Evolutionary conservation across 2,888 invertebrate species (phyloP).

Genomic region (Laothoe populi): DNA sequence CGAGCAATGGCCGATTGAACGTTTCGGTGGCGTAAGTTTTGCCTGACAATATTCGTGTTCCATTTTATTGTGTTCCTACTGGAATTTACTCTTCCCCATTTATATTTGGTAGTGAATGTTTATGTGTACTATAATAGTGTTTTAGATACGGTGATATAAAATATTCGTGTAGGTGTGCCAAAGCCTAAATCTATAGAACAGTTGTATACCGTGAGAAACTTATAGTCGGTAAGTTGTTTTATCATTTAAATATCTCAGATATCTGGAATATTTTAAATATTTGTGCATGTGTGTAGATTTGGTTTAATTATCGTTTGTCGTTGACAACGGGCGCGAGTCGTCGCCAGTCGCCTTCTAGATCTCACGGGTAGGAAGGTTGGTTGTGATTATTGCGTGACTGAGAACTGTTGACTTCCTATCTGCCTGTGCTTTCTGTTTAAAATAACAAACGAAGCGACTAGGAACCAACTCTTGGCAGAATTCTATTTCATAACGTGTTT

Average conservation of each 20-base stretch:
- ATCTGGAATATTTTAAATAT: constrained; percentile 30
- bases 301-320: constrained; percentile 17
- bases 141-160: constrained; percentile 51
- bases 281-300: constrained; percentile 17
- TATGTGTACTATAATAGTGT: constrained; percentile 41
- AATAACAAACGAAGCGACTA: not conserved
- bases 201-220: constrained; percentile 58
- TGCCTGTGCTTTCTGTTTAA: constrained; percentile 38
- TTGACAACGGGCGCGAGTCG: constrained; percentile 29
- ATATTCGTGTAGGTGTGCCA: constrained; percentile 59
- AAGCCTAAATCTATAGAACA: constrained; percentile 47
- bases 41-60: constrained; percentile 45
- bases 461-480: not conserved
- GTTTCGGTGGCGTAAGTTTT: constrained; percentile 47
- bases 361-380: constrained; percentile 35
- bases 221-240: constrained; percentile 69
- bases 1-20: constrained; percentile 53
- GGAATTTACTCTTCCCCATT: constrained; percentile 42
- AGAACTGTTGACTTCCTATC: constrained; percentile 49
- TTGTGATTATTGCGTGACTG: constrained; percentile 42
- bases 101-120: constrained; percentile 47
- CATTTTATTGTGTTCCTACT: constrained; percentile 42
- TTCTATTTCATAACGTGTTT: not conserved
- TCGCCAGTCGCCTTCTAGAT: constrained; percentile 34
- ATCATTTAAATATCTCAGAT: constrained; percentile 27